Base-by-base conservation (phyloP, 2,888 invertebrate species). In the Trissolcus japonicus region DNA sequence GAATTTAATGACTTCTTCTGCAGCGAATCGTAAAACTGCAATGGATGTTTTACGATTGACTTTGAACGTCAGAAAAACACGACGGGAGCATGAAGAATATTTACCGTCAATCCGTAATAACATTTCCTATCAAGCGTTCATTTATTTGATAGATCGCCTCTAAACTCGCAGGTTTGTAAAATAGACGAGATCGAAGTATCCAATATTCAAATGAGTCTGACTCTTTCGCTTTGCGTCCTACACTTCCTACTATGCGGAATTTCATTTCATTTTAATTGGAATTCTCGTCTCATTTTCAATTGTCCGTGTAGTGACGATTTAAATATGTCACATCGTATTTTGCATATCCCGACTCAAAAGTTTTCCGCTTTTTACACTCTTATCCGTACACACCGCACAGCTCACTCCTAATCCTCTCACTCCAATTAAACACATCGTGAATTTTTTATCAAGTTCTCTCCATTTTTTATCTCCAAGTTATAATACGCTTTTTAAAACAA, bases 191-290 rank as follows among this genome's bases (percentile, higher is more conserved):
- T 81, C 83, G 83, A 82, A 82, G 80, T 79, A 80, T 80, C 79
- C 78, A 75, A 81, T 83, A 81, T 81, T 83, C 81, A 82, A 83
- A 83, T 83, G 83, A 83, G 81, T 80, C 76, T 74, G 72, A 80
- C 72, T 77, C 79, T 54, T 56, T 66, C 62, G 78, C 55, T 66
- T 77, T 77, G 77, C 77, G 78, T 79, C 78, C 79, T 57, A 72
- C 74, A 74, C 74, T 74, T 76, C 60, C 76, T 68, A 46, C 65
- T 68, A 74, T 68, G 77, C 76, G 84, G 82, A 84, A 85, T 86
- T 86, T 82, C 82, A 85, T 84, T 84, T 84, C 82, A 82, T 82
- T 84, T 83, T 86, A 85, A 86, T 86, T 84, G 83, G 84, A 85
- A 81, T 81, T 80, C 82, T 80, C 79, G 81, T 82, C 80, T 80